Evolutionary conservation across 1,140 invertebrate species (phyloP).

Genomic region (Platyscapa corneri): DNA sequence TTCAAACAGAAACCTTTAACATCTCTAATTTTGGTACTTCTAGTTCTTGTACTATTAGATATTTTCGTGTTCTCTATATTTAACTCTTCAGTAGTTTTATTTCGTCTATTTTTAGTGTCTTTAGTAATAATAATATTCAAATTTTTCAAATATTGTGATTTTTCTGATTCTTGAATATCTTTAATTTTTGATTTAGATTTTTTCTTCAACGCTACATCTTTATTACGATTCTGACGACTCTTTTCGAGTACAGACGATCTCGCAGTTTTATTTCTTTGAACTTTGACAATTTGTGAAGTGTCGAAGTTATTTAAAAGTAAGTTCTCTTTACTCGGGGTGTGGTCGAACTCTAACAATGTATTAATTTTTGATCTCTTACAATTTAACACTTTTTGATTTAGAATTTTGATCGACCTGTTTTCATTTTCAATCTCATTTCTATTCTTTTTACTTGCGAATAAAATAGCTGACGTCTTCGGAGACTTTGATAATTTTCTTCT

Average conservation of each 20-base stretch:
- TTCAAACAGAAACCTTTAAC: not conserved
- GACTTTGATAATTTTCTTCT: not conserved
- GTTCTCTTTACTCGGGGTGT: conserved; percentile 35
- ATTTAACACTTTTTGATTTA: not conserved
- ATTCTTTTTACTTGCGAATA: not conserved
- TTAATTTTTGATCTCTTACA: not conserved
- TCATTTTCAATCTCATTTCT: not conserved
- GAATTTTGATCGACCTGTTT: not conserved
- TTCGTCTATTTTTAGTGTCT: not conserved
- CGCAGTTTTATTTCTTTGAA: conserved; percentile 2
- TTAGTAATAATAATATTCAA: not conserved
- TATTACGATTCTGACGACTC: not conserved
- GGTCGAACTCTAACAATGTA: too few species aligned
- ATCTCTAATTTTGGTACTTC: not conserved
- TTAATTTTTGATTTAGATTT: not conserved
- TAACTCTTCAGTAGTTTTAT: not conserved
- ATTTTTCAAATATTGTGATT: not conserved
- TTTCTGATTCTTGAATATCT: not conserved
- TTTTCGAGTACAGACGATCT: not conserved
- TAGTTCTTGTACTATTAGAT: not conserved
- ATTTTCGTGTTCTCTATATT: not conserved
- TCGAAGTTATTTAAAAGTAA: not conserved
- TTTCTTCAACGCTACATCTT: conserved; percentile 1
- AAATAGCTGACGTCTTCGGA: not conserved
- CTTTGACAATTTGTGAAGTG: not conserved